These are phyloP conservation scores for Acronicta psi DNA, from an alignment of 2,888 invertebrate genomes.

Conservation along the genomic window DNA sequence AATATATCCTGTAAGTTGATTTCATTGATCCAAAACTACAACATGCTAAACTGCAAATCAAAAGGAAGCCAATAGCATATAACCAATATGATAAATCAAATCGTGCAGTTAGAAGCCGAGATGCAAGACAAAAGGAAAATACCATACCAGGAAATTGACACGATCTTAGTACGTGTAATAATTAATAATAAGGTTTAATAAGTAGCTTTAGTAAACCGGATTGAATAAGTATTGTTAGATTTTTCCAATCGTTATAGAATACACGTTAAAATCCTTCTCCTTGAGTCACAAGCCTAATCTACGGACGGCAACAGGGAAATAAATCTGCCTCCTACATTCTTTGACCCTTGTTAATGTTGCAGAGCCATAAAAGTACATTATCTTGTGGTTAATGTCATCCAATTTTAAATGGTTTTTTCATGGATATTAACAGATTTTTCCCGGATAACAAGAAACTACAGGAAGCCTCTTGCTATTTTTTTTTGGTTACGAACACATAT, in stretches of 20 bases:
- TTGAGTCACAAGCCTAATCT: not conserved
- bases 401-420: too few relatives aligned
- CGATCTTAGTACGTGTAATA: not conserved
- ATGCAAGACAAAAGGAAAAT: constrained; percentile 11
- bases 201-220: not conserved
- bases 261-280: not conserved
- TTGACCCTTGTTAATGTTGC: not conserved
- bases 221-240: not conserved
- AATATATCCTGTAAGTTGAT: too few relatives aligned
- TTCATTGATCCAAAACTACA: too few relatives aligned
- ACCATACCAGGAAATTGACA: constrained; percentile 18
- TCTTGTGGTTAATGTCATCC: too few relatives aligned
- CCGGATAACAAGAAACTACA: too few relatives aligned
- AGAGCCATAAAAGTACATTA: too few relatives aligned
- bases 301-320: not conserved
- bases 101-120: not conserved
- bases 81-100: not conserved
- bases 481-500: too few relatives aligned
- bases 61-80: not conserved
- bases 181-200: constrained; percentile 1
- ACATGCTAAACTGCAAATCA: too few relatives aligned
- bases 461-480: too few relatives aligned
- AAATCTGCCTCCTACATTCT: not conserved
- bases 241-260: not conserved
- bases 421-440: too few relatives aligned